phyloP scores from a whole-genome alignment of 2,888 invertebrate species.

The Phyllotreta cruciferae region DNA sequence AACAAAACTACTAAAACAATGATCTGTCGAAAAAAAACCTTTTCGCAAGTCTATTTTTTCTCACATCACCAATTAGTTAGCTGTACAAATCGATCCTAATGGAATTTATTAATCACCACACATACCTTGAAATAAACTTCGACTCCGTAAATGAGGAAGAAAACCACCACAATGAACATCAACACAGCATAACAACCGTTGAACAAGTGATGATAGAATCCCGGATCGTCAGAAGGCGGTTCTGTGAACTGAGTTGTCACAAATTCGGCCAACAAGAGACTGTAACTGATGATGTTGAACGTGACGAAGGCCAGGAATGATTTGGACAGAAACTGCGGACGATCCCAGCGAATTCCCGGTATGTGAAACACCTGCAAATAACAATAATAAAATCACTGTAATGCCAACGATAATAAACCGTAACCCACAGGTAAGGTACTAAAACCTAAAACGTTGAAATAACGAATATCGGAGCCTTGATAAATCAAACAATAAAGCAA shows the following conservation, averaged over 20 bases:
- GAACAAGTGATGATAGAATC: conserved; percentile 85
- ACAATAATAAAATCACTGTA: neutral
- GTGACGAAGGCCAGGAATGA: conserved; percentile 88
- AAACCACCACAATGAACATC: conserved; percentile 86
- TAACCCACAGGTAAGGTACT: neutral
- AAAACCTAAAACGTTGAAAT: neutral
- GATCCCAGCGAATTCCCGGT: conserved; percentile 85
- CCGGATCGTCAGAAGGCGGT: conserved; percentile 64
- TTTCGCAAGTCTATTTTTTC: too few relatives aligned
- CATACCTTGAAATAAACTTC: conserved; percentile 92
- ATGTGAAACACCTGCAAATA: conserved; percentile 87
- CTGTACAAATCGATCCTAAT: neutral
- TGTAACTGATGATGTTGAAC: conserved; percentile 88
- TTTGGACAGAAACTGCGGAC: conserved; percentile 88
- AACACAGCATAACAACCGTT: conserved; percentile 93
- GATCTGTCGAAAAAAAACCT: too few relatives aligned
- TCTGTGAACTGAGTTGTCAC: conserved; percentile 64
- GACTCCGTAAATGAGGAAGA: conserved; percentile 93
- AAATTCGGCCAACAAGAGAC: conserved; percentile 79
- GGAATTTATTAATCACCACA: neutral
- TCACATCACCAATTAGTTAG: neutral
- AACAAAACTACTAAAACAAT: too few relatives aligned
- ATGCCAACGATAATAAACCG: neutral
- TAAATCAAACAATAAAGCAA: conserved; percentile 5
- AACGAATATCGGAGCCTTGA: conserved; percentile 11